phyloP scores from a whole-genome alignment of 1,140 invertebrate species.

The Apis mellifera region DNA sequence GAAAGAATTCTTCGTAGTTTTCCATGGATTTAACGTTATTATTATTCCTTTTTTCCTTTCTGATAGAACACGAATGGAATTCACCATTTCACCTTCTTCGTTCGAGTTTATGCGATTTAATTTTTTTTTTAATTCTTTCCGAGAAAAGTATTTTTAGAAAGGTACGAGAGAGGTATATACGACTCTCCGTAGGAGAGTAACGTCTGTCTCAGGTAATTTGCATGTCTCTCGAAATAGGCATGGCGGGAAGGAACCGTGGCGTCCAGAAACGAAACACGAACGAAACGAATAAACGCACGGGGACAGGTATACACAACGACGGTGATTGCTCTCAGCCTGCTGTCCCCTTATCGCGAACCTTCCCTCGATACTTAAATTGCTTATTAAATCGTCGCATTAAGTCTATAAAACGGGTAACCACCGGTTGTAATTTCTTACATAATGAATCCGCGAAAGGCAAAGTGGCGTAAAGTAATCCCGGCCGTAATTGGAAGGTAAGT shows the following conservation, averaged over 20 bases:
- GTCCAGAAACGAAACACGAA: not conserved
- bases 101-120: no score
- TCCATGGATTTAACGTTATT: not conserved
- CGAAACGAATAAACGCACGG: not conserved
- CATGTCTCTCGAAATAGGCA: not conserved
- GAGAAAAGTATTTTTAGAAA: no score
- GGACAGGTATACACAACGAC: not conserved
- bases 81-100: no score
- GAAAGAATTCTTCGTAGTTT: not conserved
- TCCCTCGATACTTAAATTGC: not conserved
- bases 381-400: constrained; percentile 11
- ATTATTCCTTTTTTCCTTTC: no score
- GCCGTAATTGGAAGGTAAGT: constrained; percentile 15
- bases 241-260: not conserved
- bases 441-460: constrained; percentile 16
- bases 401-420: not conserved
- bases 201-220: not conserved
- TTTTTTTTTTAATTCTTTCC: no score
- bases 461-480: not conserved
- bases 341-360: not conserved
- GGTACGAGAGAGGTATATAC: not conserved
- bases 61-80: no score
- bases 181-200: not conserved
- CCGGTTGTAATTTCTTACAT: constrained; percentile 7
- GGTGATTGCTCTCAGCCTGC: not conserved